phyloP scores from a whole-genome alignment of 2,888 invertebrate genomes.

The Tanytarsus gracilentus region DNA sequence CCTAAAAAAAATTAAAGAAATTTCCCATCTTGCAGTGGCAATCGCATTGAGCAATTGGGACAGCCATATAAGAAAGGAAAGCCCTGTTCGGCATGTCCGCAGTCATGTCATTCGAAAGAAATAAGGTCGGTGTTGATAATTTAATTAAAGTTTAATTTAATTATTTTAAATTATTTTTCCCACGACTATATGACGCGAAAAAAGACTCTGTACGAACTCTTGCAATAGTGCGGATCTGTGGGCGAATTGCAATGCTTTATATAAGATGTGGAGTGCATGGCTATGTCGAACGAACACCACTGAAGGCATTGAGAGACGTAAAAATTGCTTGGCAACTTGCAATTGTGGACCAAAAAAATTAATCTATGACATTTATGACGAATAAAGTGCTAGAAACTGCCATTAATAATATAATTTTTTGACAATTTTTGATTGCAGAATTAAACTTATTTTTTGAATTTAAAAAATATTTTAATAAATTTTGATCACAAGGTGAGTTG shows the following conservation, averaged over 20 bases:
- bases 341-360: conserved; percentile 52
- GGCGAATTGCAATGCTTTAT: conserved; percentile 61
- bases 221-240: conserved; percentile 60
- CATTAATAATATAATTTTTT: no score
- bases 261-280: conserved; percentile 50
- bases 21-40: conserved; percentile 68
- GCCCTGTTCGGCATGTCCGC: conserved; percentile 57
- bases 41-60: conserved; percentile 52
- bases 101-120: conserved; percentile 52
- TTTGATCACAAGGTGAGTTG: no score
- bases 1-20: no score
- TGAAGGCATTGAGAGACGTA: conserved; percentile 46
- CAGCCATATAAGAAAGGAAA: conserved; percentile 58
- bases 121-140: conserved; percentile 30
- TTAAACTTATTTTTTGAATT: no score
- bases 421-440: no score
- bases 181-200: not conserved
- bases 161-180: not conserved
- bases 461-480: not conserved
- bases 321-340: conserved; percentile 65
- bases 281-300: conserved; percentile 49
- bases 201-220: conserved; percentile 60
- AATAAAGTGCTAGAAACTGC: conserved; percentile 2
- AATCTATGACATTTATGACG: conserved; percentile 26
- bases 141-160: not conserved